Conservation (phyloP, 2,113 vertebrate genomes). For the Tyrannus savana region DNA sequence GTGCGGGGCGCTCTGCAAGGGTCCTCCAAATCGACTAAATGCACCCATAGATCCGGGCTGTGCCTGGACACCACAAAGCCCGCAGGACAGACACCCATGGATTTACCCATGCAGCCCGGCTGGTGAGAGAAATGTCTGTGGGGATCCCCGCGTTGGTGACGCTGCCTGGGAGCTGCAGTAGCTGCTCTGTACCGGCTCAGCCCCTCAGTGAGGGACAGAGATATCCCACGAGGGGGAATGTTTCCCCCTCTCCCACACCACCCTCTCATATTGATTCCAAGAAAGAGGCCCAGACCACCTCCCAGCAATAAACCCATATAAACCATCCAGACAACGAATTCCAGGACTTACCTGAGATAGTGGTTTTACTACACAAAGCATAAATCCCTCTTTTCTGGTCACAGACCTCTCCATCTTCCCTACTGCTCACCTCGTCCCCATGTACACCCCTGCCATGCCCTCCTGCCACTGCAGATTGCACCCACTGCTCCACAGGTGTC, state of each 20-base stretch:
- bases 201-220: background rate
- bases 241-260: background rate
- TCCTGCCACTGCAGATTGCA: background rate
- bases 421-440: accelerated
- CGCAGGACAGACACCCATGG: background rate
- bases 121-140: accelerated
- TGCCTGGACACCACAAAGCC: background rate
- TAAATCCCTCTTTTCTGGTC: background rate
- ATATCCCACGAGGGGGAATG: too few species aligned
- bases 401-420: background rate
- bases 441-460: background rate
- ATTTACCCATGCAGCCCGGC: accelerated
- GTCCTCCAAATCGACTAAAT: accelerated
- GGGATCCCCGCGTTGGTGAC: accelerated
- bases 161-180: background rate
- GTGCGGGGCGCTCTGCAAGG: accelerated
- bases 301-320: background rate
- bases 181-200: accelerated
- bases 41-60: too few species aligned
- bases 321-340: background rate
- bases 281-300: background rate
- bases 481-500: accelerated
- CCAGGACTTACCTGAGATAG: background rate
- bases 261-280: background rate
- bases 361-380: background rate